These are phyloP conservation scores for Zaprionus lineosus DNA, from an alignment of 2,888 invertebrate genomes.

Conservation along the genomic window DNA sequence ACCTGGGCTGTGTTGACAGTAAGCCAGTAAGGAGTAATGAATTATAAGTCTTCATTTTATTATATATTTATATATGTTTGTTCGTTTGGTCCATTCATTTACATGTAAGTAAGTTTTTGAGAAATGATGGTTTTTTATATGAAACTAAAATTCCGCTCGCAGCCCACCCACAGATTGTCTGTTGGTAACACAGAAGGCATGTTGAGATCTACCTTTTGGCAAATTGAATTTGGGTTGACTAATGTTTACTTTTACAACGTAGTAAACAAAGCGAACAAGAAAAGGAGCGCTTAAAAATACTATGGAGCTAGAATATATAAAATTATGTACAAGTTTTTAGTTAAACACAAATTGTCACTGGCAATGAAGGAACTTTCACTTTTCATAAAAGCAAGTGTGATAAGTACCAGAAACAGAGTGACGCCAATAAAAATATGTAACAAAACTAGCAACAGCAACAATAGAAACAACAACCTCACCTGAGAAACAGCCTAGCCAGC, in stretches of 20 bases:
- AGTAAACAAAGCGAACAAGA: too few relatives aligned
- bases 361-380: conserved; percentile 48
- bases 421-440: conserved; percentile 24
- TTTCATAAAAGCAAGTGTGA: conserved; percentile 48
- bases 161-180: conserved; percentile 6
- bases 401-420: conserved; percentile 30
- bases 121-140: not conserved
- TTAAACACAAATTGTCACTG: not conserved
- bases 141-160: not conserved
- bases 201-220: conserved; percentile 2
- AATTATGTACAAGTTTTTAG: too few relatives aligned
- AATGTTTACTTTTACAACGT: too few relatives aligned
- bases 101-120: not conserved
- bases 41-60: too few relatives aligned
- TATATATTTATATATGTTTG: not conserved
- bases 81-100: not conserved
- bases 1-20: not conserved
- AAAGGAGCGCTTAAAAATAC: too few relatives aligned
- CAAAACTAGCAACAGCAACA: conserved; percentile 1
- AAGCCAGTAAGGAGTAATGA: not conserved
- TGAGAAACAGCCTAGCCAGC: too few relatives aligned
- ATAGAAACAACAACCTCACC: too few relatives aligned
- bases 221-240: conserved; percentile 8
- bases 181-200: not conserved
- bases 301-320: too few relatives aligned